phyloP scores from a whole-genome alignment of 1,140 invertebrate species.

The Arion vulgaris region DNA sequence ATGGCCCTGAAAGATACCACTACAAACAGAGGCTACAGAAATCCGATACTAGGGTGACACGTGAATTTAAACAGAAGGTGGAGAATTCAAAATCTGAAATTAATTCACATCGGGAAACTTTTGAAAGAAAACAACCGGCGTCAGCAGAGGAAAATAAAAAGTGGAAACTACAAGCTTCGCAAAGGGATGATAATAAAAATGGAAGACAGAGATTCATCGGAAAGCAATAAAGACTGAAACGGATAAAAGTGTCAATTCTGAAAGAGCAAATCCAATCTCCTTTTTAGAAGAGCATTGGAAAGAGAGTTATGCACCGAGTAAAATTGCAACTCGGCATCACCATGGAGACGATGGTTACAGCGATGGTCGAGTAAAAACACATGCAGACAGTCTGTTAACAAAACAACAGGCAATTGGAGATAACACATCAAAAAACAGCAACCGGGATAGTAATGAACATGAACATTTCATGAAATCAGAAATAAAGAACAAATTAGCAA shows the following conservation, averaged over 20 bases:
- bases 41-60: background rate
- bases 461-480: background rate
- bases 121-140: background rate
- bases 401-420: background rate
- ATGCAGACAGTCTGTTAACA: background rate
- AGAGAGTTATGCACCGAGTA: background rate
- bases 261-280: background rate
- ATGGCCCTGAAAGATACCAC: background rate
- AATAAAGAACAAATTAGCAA: background rate
- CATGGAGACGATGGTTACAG: background rate
- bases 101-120: background rate
- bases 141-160: background rate
- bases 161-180: background rate
- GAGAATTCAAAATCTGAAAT: background rate
- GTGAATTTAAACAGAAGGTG: background rate
- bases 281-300: background rate
- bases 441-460: background rate
- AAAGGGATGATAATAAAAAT: background rate
- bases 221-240: background rate
- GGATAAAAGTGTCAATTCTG: background rate
- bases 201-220: background rate
- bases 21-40: background rate
- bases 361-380: background rate
- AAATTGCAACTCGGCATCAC: background rate
- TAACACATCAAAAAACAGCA: background rate